These are phyloP conservation scores for Laticauda laticaudata DNA, from an alignment of 2,113 vertebrate species.

Conservation along the genomic window DNA sequence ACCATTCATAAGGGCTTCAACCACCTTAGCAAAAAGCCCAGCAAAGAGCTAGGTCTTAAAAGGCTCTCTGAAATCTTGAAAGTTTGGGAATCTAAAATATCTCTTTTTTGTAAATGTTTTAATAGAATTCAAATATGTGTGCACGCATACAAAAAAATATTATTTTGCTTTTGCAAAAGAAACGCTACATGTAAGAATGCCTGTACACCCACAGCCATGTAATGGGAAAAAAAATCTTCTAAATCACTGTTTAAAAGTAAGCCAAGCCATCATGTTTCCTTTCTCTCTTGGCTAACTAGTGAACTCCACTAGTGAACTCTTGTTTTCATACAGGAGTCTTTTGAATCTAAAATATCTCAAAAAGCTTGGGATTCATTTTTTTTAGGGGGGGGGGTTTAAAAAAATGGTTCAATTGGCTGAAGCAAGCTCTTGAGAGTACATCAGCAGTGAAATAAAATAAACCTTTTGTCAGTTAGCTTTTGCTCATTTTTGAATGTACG, in stretches of 20 bases:
- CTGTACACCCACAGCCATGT: not conserved
- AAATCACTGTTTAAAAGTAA: not conserved
- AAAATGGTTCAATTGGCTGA: not conserved
- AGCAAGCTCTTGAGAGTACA: not conserved
- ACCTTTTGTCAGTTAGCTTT: not conserved
- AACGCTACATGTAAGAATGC: not conserved
- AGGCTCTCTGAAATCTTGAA: not conserved
- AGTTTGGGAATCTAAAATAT: not conserved
- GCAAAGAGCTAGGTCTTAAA: not conserved
- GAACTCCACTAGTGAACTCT: not conserved
- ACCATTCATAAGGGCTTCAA: not conserved
- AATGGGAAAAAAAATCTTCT: not conserved
- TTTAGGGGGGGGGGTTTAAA: not conserved
- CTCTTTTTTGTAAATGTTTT: not conserved
- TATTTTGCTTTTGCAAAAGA: not conserved
- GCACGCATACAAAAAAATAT: not conserved
- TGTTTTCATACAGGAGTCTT: not conserved
- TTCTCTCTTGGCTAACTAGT: not conserved
- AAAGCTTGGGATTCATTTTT: not conserved
- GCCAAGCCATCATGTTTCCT: not conserved
- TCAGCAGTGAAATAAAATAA: not conserved
- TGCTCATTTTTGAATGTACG: not conserved
- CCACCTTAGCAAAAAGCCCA: not conserved
- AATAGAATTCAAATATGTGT: not conserved
- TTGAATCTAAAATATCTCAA: not conserved